These are phyloP conservation scores for Cherax quadricarinatus DNA, from an alignment of 1,140 invertebrate species.

Conservation along the genomic window DNA sequence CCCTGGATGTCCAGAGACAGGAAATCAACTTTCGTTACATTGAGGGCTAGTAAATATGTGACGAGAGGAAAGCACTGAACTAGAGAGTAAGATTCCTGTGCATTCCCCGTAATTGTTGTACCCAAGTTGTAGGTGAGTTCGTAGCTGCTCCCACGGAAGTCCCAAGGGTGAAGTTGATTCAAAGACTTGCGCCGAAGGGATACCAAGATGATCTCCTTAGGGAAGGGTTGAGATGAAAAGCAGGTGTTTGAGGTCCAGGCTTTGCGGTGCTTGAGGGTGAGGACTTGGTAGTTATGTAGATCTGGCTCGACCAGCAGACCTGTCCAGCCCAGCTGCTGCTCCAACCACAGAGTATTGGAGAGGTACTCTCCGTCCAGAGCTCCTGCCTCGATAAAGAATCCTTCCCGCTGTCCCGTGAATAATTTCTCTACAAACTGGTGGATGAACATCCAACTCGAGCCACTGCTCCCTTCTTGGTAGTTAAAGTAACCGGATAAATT, in stretches of 20 bases:
- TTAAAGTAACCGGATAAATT: constrained; percentile 13
- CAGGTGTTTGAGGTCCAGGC: constrained; percentile 63
- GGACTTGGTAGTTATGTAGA: constrained; percentile 28
- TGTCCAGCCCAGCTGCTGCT: constrained; percentile 64
- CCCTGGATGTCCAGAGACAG: constrained; percentile 77
- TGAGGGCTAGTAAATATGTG: constrained; percentile 86
- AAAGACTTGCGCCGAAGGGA: background rate
- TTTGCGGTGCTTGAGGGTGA: constrained; percentile 52
- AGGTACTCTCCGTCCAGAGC: constrained; percentile 47
- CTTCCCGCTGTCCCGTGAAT: background rate
- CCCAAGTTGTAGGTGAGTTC: background rate
- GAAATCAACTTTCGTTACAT: constrained; percentile 81
- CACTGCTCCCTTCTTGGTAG: background rate
- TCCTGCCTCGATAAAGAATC: constrained; percentile 61
- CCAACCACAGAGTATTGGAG: constrained; percentile 72
- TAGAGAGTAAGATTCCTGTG: constrained; percentile 75
- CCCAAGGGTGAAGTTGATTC: background rate
- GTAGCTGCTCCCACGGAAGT: background rate
- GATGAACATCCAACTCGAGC: constrained; percentile 19
- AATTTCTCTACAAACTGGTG: background rate
- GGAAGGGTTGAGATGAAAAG: constrained; percentile 16
- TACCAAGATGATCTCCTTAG: constrained; percentile 22
- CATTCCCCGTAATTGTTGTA: background rate
- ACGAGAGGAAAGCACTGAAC: constrained; percentile 90
- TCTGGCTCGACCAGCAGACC: constrained; percentile 72